phyloP scores from a whole-genome alignment of 2,797 vertebrate genomes.

The Acrossocheilus fasciatus region DNA sequence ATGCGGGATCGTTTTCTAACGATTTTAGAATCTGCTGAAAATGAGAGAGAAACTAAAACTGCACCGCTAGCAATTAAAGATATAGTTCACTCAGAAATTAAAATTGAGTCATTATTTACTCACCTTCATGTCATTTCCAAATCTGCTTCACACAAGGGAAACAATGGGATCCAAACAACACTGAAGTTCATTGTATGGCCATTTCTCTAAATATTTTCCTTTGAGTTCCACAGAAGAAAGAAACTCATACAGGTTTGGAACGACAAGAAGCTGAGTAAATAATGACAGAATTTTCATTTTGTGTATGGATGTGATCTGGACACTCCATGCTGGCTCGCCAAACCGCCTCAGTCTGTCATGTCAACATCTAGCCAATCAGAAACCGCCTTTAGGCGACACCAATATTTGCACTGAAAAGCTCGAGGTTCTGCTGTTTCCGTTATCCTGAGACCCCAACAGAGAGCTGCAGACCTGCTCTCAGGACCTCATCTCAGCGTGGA shows the following conservation, averaged over 20 bases:
- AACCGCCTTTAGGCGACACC: background rate
- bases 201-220: too few species aligned
- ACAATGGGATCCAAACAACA: background rate
- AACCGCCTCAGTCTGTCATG: conserved; percentile 14
- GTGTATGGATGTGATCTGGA: conserved; percentile 3
- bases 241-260: conserved; percentile 1
- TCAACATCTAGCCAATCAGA: conserved; percentile 38
- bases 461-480: conserved; percentile 40
- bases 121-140: background rate
- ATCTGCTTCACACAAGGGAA: background rate
- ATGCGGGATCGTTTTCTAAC: conserved; percentile 20
- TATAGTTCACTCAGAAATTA: background rate
- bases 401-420: conserved; percentile 38
- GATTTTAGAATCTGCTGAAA: conserved; percentile 22
- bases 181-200: background rate
- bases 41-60: background rate
- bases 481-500: conserved; percentile 43
- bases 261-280: background rate
- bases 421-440: conserved; percentile 47
- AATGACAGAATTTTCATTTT: background rate
- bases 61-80: conserved; percentile 13
- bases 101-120: background rate
- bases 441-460: conserved; percentile 39
- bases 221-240: background rate
- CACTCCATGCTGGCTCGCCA: background rate